Evolutionary conservation across 92 coral and sea anemone genomes (phyloP).

Genomic region (Diadumene lineata): DNA sequence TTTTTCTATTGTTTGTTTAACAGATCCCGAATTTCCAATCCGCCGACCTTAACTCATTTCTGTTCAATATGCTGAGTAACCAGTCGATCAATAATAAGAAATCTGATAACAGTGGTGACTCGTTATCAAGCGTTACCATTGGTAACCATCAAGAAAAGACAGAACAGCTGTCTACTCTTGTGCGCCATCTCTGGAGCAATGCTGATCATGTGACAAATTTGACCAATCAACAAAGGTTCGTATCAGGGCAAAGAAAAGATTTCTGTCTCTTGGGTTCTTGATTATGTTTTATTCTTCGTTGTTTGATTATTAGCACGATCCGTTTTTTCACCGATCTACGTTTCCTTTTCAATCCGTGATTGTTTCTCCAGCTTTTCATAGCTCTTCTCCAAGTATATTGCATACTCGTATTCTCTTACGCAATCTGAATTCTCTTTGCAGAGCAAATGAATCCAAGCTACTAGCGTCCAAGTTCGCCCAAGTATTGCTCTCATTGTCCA

Average conservation of each 20-base stretch:
- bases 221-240: slow-evolving; percentile 41
- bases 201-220: slow-evolving; percentile 51
- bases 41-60: slow-evolving; percentile 3
- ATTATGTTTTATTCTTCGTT: neutral
- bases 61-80: slow-evolving; percentile 14
- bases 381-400: too few relatives aligned
- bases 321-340: too few relatives aligned
- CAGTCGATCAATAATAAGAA: neutral
- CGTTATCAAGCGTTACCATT: slow-evolving; percentile 46
- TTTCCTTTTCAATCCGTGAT: too few relatives aligned
- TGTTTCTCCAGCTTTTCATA: neutral
- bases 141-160: slow-evolving; percentile 63
- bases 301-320: too few relatives aligned
- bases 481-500: slow-evolving; percentile 32
- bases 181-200: slow-evolving; percentile 74
- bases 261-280: too few relatives aligned
- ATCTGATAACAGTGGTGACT: slow-evolving; percentile 24
- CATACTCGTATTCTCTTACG: neutral
- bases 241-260: neutral
- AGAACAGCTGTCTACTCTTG: slow-evolving; percentile 43
- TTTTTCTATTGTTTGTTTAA: neutral
- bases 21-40: neutral
- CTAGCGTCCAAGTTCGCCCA: slow-evolving; percentile 44
- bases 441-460: slow-evolving; percentile 12
- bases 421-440: slow-evolving; percentile 1